These are phyloP conservation scores for Nipponacmea schrenckii DNA, from an alignment of 2,888 invertebrate genomes.

Conservation along the genomic window DNA sequence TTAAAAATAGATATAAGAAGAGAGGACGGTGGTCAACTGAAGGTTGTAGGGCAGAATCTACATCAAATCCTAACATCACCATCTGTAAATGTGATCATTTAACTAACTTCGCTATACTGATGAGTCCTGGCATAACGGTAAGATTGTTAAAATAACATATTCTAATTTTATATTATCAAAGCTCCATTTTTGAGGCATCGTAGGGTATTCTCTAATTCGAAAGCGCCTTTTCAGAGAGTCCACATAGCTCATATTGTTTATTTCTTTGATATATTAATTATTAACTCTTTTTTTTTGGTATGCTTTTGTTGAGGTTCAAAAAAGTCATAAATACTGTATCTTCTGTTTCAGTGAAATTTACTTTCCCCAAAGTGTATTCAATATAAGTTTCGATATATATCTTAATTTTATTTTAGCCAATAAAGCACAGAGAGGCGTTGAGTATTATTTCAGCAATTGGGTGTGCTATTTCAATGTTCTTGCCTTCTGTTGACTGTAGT, in stretches of 20 bases:
- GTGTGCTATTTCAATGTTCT: constrained; percentile 42
- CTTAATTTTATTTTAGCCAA: constrained; percentile 13
- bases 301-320: too few relatives aligned
- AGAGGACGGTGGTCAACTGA: constrained; percentile 36
- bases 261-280: too few relatives aligned
- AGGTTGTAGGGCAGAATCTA: constrained; percentile 27
- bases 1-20: background rate
- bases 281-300: too few relatives aligned
- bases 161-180: too few relatives aligned
- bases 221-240: too few relatives aligned
- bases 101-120: constrained; percentile 46
- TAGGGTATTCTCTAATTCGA: too few relatives aligned
- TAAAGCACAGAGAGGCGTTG: constrained; percentile 15
- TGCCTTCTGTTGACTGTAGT: constrained; percentile 40
- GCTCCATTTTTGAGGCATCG: too few relatives aligned
- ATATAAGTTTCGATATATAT: background rate
- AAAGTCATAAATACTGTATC: too few relatives aligned
- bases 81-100: constrained; percentile 39
- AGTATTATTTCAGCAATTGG: constrained; percentile 45
- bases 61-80: constrained; percentile 18
- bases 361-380: too few relatives aligned
- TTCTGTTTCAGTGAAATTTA: too few relatives aligned
- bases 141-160: constrained; percentile 9
- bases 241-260: too few relatives aligned
- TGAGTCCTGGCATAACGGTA: constrained; percentile 37